Evolutionary conservation across 1,140 invertebrate genomes (phyloP).

Genomic region (Euwallacea similis): DNA sequence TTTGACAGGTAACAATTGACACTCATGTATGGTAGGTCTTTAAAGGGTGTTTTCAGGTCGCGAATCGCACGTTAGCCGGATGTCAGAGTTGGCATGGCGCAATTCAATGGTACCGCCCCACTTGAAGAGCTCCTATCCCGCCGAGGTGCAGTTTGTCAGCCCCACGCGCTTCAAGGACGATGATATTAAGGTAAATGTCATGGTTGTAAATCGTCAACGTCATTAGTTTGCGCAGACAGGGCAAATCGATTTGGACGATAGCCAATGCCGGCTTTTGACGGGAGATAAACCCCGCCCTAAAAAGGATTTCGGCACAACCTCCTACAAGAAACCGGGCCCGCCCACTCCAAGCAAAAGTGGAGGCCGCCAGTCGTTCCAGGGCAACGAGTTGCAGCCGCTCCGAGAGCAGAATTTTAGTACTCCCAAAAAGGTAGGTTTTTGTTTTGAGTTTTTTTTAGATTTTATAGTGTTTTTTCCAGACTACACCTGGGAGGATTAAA

Average conservation of each 20-base stretch:
- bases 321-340: conserved; percentile 80
- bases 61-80: conserved; percentile 53
- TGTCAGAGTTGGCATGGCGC: conserved; percentile 75
- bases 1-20: conserved; percentile 9
- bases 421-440: conserved; percentile 44
- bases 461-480: conserved; percentile 19
- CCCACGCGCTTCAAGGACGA: conserved; percentile 64
- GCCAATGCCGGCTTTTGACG: conserved; percentile 62
- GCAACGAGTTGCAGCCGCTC: conserved; percentile 50
- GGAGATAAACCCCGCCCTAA: conserved; percentile 58
- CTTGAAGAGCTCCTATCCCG: conserved; percentile 85
- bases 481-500: conserved; percentile 46
- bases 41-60: conserved; percentile 30
- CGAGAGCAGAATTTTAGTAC: conserved; percentile 47
- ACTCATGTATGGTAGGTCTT: background rate
- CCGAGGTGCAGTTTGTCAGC: conserved; percentile 73
- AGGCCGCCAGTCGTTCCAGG: conserved; percentile 67
- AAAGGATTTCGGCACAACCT: conserved; percentile 64
- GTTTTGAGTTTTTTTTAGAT: background rate
- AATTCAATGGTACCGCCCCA: conserved; percentile 88
- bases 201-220: conserved; percentile 5
- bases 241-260: conserved; percentile 62
- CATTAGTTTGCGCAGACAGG: conserved; percentile 54
- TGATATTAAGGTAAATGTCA: conserved; percentile 68
- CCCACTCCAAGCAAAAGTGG: conserved; percentile 82